Percentiles rank a stretch among this genome's conserved stretches.
Conservation (phyloP, 2,888 invertebrate genomes). For the Carabus problematicus region DNA sequence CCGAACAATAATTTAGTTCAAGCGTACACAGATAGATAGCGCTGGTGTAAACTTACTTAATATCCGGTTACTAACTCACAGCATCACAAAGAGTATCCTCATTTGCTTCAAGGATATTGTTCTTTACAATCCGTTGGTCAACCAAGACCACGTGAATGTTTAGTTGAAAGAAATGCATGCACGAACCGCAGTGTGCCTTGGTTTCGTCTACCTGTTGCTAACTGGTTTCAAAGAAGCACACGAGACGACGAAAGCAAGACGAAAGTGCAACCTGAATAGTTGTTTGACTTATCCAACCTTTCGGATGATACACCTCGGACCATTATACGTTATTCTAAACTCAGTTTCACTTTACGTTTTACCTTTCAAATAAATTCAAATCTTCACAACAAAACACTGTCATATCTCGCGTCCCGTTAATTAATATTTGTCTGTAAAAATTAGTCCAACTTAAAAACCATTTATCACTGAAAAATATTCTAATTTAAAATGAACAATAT, state of each 20-base stretch:
- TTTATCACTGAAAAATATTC: too few species aligned
- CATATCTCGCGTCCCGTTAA: too few species aligned
- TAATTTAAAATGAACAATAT: too few species aligned
- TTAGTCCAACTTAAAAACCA: too few species aligned
- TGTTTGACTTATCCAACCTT: constrained; percentile 10
- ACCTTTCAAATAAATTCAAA: too few species aligned
- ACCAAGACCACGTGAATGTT: constrained; percentile 11
- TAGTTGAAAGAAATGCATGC: constrained; percentile 12
- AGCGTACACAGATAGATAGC: constrained; percentile 4
- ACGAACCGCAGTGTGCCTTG: constrained; percentile 10
- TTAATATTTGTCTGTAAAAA: too few species aligned
- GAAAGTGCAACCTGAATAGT: constrained; percentile 20
- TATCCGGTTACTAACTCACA: constrained; percentile 6
- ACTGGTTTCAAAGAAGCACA: constrained; percentile 13
- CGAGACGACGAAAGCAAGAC: not conserved
- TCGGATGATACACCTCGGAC: not conserved
- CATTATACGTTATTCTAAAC: too few species aligned
- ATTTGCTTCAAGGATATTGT: constrained; percentile 2
- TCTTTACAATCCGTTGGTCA: not conserved
- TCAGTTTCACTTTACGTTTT: too few species aligned
- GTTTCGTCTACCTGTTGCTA: constrained; percentile 7
- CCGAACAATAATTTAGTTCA: constrained; percentile 2
- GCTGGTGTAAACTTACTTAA: not conserved
- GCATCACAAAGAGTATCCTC: constrained; percentile 7
- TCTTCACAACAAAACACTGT: too few species aligned